phyloP scores from a whole-genome alignment of 2,113 vertebrate genomes.

The Brevimyrus niger region DNA sequence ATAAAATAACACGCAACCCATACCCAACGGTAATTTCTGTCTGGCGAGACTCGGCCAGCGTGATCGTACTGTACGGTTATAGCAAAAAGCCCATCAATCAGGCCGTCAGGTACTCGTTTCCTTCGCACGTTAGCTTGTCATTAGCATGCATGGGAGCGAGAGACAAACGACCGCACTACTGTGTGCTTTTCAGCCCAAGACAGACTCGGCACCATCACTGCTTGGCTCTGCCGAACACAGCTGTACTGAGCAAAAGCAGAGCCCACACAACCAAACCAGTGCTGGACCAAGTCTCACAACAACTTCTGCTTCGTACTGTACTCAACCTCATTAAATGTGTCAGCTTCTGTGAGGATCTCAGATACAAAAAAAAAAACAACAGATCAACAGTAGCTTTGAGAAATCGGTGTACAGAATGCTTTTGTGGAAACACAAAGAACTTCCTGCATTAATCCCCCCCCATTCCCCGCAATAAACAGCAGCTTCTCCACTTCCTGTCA shows the following conservation, averaged over 20 bases:
- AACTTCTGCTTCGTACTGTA: too few relatives aligned
- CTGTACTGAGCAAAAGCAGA: neutral
- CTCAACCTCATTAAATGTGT: neutral
- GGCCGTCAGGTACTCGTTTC: neutral
- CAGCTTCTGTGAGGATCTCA: neutral
- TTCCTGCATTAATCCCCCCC: neutral
- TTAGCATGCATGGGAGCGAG: neutral
- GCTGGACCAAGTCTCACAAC: neutral
- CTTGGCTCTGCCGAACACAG: neutral
- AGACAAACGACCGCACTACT: neutral
- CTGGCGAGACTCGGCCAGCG: neutral
- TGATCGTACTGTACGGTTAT: neutral
- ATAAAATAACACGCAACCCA: neutral
- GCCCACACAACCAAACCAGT: neutral
- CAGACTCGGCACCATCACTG: neutral
- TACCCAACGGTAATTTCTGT: neutral
- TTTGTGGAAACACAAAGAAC: neutral
- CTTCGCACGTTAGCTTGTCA: neutral
- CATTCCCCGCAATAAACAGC: neutral
- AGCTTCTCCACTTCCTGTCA: neutral
- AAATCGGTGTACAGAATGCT: neutral
- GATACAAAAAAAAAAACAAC: neutral
- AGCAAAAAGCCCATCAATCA: neutral
- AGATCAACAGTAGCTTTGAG: neutral
- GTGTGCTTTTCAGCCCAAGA: neutral